These are phyloP conservation scores for Mirounga angustirostris DNA, from an alignment of 2,113 vertebrate genomes.

Conservation along the genomic window DNA sequence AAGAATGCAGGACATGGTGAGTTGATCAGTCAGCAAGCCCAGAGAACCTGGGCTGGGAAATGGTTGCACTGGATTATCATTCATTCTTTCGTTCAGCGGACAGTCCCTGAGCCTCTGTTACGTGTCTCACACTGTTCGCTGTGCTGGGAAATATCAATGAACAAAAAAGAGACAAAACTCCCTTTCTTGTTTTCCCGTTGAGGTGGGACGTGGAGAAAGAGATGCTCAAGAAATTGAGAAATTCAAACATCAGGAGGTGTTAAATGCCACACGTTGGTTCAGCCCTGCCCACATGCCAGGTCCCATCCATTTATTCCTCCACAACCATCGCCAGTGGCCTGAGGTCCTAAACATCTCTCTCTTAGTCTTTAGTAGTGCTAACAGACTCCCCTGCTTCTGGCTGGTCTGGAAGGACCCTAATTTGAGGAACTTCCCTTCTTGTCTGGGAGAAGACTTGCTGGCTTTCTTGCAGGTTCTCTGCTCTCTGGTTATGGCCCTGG, in stretches of 20 bases:
- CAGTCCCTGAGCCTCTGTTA: background rate
- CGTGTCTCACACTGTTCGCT: background rate
- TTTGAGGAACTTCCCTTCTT: background rate
- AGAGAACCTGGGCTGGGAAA: background rate
- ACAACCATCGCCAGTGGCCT: background rate
- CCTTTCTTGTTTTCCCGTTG: background rate
- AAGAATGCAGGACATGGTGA: background rate
- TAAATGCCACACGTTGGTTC: rapidly evolving
- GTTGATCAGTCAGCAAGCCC: background rate
- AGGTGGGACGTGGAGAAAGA: no score
- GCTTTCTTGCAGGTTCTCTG: background rate
- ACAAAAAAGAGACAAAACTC: background rate
- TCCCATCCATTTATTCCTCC: background rate
- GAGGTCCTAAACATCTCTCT: background rate
- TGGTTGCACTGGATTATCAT: rapidly evolving
- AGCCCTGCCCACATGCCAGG: background rate
- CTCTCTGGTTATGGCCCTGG: background rate
- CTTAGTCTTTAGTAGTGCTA: background rate
- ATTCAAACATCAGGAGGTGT: background rate
- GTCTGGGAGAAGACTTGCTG: background rate
- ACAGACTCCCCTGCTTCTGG: background rate
- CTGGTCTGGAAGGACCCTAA: background rate
- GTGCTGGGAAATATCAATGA: background rate
- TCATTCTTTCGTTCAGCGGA: background rate
- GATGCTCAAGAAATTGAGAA: background rate